These are phyloP conservation scores for Lophius piscatorius DNA, from an alignment of 2,113 vertebrate genomes.

Conservation along the genomic window DNA sequence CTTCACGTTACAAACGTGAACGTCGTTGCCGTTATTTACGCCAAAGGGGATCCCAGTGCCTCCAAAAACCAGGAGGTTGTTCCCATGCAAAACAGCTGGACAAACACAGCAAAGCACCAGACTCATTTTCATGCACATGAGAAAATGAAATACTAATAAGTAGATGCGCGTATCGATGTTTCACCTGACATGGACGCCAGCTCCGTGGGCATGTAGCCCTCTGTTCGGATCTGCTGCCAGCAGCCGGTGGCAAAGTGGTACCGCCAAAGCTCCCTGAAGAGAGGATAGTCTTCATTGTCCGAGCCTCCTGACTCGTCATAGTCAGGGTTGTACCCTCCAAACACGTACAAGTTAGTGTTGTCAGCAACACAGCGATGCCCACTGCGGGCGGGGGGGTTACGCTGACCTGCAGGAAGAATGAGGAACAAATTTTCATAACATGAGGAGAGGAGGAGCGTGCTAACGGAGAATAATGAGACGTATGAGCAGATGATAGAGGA, in stretches of 20 bases:
- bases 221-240: conserved; percentile 96
- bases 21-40: conserved; percentile 95
- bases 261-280: conserved; percentile 97
- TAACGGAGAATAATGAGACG: not conserved
- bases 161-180: not conserved
- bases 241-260: conserved; percentile 95
- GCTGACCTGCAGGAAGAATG: conserved; percentile 77
- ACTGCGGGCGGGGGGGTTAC: conserved; percentile 90
- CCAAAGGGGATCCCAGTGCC: conserved; percentile 98
- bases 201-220: conserved; percentile 97
- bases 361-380: conserved; percentile 97
- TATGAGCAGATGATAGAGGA: too few species aligned
- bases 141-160: not conserved
- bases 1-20: conserved; percentile 96
- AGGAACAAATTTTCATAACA: not conserved
- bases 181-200: conserved; percentile 97
- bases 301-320: conserved; percentile 94
- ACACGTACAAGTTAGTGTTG: conserved; percentile 92
- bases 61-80: conserved; percentile 96
- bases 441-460: not conserved
- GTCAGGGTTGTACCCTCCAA: conserved; percentile 97
- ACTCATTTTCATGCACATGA: not conserved
- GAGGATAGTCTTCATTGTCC: conserved; percentile 94
- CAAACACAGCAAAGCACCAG: not conserved
- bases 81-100: conserved; percentile 93